Conservation (phyloP, 2,888 invertebrate species). For the Xanthorhoe designata region DNA sequence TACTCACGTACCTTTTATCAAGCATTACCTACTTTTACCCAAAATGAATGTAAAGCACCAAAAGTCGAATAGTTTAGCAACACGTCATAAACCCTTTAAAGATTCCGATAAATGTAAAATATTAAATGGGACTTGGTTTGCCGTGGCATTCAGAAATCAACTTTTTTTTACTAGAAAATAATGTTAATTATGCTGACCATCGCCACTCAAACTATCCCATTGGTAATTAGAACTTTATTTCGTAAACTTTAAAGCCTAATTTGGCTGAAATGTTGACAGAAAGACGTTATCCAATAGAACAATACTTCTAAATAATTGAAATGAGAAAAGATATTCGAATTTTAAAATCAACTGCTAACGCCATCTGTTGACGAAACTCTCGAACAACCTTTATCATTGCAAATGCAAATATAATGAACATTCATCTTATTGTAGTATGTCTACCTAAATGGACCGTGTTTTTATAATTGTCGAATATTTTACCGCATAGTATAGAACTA, state of each 20-base stretch:
- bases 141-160: not conserved
- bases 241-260: not conserved
- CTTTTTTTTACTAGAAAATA: not conserved
- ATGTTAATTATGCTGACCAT: not conserved
- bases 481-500: no score
- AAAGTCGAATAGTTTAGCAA: not conserved
- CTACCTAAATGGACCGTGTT: slow-evolving; percentile 21
- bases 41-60: no score
- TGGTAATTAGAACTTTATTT: not conserved
- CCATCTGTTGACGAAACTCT: slow-evolving; percentile 14
- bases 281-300: not conserved
- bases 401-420: slow-evolving; percentile 26
- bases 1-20: no score
- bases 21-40: no score
- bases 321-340: not conserved
- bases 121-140: not conserved
- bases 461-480: not conserved
- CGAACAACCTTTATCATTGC: slow-evolving; percentile 2
- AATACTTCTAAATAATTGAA: not conserved
- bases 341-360: slow-evolving; percentile 1
- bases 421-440: slow-evolving; percentile 31
- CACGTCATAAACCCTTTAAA: not conserved
- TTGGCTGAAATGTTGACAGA: not conserved
- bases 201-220: not conserved
- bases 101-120: not conserved